A percentile compares a stretch with the other conserved stretches of the same genome.
phyloP scores from a whole-genome alignment of 2,113 vertebrate genomes.

The Arenaria interpres region DNA sequence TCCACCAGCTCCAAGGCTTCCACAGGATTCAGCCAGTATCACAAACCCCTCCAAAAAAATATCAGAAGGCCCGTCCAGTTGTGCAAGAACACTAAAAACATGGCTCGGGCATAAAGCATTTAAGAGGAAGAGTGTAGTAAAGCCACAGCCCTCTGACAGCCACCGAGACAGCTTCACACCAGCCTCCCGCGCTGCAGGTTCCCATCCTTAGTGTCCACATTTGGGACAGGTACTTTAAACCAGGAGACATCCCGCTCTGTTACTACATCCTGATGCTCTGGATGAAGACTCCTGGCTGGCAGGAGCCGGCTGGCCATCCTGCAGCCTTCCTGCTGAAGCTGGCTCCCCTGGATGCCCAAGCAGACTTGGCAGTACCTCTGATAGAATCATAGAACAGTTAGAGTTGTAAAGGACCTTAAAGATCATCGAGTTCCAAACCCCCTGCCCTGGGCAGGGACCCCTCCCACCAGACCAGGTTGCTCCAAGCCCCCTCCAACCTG shows the following conservation, averaged over 20 bases:
- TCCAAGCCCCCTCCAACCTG: too few species aligned
- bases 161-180: background rate
- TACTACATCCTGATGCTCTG: background rate
- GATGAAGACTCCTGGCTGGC: rapidly evolving
- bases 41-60: background rate
- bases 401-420: too few species aligned
- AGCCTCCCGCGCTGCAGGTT: background rate
- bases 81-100: background rate
- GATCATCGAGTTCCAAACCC: too few species aligned
- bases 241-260: background rate
- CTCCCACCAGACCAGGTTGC: too few species aligned
- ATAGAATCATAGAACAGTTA: too few species aligned
- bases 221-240: background rate
- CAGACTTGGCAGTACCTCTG: rapidly evolving
- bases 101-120: rapidly evolving
- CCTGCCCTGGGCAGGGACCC: too few species aligned
- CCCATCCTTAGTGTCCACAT: background rate
- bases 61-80: background rate
- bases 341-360: background rate
- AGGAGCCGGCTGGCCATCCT: background rate
- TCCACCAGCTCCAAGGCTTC: rapidly evolving
- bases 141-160: too few species aligned
- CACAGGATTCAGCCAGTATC: background rate
- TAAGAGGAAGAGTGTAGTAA: background rate
- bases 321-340: background rate